Evolutionary conservation across 2,113 vertebrate genomes (phyloP).

Genomic region (Ophiodon elongatus): DNA sequence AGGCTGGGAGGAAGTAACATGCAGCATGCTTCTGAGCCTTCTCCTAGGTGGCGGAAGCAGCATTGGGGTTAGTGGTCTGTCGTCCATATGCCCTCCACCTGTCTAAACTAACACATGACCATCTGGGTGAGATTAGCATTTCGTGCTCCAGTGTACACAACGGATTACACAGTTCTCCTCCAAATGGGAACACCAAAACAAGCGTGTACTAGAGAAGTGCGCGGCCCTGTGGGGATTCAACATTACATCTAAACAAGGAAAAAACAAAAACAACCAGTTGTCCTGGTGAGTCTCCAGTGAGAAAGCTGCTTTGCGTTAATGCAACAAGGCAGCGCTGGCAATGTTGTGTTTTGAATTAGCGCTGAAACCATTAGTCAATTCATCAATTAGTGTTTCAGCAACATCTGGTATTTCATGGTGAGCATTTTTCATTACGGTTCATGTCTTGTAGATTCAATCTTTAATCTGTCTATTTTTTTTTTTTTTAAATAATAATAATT

Average conservation of each 20-base stretch:
- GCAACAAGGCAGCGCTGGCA: background rate
- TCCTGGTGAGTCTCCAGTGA: background rate
- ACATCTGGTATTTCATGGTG: background rate
- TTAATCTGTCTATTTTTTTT: background rate
- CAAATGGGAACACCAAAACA: conserved; percentile 3
- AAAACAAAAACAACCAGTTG: too few relatives aligned
- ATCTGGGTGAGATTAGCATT: conserved; percentile 55
- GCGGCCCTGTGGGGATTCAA: too few relatives aligned
- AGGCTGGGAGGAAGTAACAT: conserved; percentile 19
- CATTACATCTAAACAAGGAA: background rate
- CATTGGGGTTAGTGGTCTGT: conserved; percentile 36
- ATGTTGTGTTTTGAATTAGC: background rate
- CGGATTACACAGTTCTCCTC: conserved; percentile 8
- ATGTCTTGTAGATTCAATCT: background rate
- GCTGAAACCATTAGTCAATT: background rate
- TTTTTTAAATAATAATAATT: too few relatives aligned
- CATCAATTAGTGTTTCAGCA: background rate
- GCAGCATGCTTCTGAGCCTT: conserved; percentile 20
- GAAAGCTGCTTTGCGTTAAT: background rate
- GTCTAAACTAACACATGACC: conserved; percentile 34
- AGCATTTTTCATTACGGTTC: background rate
- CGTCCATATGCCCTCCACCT: conserved; percentile 55
- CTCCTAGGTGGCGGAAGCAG: conserved; percentile 27
- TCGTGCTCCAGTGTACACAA: conserved; percentile 17
- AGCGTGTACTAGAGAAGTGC: background rate